These are phyloP conservation scores for Teleiodes luculella DNA, from an alignment of 2,888 invertebrate species.

Conservation along the genomic window DNA sequence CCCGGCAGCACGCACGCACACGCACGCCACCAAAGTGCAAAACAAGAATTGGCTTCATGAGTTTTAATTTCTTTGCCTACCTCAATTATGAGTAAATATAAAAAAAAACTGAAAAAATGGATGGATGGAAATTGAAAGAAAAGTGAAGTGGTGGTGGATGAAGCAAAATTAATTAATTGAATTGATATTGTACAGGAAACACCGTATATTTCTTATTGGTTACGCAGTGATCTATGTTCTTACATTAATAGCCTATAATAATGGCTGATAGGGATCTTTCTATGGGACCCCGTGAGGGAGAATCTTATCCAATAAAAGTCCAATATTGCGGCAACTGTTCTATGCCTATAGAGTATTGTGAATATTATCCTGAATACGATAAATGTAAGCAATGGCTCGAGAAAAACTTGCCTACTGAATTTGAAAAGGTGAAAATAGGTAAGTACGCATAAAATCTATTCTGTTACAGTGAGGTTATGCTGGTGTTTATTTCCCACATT, in stretches of 20 bases:
- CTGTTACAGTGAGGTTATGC: conserved; percentile 28
- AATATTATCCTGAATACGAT: conserved; percentile 98
- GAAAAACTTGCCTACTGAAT: conserved; percentile 94
- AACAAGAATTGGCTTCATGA: too few relatives aligned
- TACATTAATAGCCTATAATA: conserved; percentile 4
- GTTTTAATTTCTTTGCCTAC: too few relatives aligned
- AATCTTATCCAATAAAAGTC: conserved; percentile 89
- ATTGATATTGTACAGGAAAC: not conserved
- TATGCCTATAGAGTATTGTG: conserved; percentile 98
- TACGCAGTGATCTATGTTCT: not conserved
- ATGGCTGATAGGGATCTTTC: conserved; percentile 80
- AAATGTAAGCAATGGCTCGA: conserved; percentile 98
- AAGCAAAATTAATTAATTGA: not conserved
- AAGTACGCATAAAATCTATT: conserved; percentile 30
- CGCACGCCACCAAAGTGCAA: too few relatives aligned
- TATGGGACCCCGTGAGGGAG: conserved; percentile 84
- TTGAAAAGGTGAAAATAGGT: conserved; percentile 91
- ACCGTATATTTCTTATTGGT: not conserved
- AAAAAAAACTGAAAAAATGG: too few relatives aligned
- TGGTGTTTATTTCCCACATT: not conserved
- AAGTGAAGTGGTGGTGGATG: too few relatives aligned
- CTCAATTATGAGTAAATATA: too few relatives aligned
- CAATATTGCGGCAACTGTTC: conserved; percentile 96
- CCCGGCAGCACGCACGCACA: too few relatives aligned
- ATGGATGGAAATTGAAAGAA: not conserved